Evolutionary conservation across 1,140 invertebrate species (phyloP).

Genomic region (Phymorhynchus buccinoides): DNA sequence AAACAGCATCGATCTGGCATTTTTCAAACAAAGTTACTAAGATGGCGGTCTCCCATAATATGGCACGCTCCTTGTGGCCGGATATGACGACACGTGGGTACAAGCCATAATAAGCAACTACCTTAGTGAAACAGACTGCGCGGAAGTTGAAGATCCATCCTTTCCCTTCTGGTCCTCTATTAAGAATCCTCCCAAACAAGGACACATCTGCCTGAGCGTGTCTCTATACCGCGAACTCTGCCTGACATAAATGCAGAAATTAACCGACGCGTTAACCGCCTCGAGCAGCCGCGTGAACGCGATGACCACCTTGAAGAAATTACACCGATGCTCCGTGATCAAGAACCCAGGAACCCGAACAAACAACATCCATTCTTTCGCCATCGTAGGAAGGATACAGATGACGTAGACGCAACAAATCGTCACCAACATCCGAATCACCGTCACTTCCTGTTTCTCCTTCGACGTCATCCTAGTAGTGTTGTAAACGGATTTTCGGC

Average conservation of each 20-base stretch:
- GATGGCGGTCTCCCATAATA: too few relatives aligned
- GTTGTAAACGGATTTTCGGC: background rate
- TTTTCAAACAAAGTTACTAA: too few relatives aligned
- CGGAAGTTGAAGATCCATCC: background rate
- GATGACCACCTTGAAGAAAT: background rate
- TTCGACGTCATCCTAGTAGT: background rate
- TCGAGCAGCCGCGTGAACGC: background rate
- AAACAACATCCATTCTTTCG: background rate
- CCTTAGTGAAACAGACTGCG: background rate
- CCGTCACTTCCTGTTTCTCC: background rate
- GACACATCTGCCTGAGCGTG: background rate
- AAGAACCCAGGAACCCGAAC: background rate
- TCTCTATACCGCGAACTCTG: background rate
- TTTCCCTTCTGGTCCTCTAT: background rate
- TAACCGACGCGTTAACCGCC: background rate
- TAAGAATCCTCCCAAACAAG: background rate
- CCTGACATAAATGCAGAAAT: background rate
- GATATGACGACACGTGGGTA: too few relatives aligned
- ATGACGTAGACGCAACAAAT: constrained; percentile 7
- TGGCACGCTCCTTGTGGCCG: too few relatives aligned
- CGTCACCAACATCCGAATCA: constrained; percentile 7
- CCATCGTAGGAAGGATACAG: background rate
- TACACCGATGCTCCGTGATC: background rate
- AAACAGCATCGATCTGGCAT: too few relatives aligned
- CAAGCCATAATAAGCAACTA: background rate